Percentiles rank a stretch among this genome's conserved stretches.
Conservation (phyloP, 2,113 vertebrate genomes). For the Microtus montanus region DNA sequence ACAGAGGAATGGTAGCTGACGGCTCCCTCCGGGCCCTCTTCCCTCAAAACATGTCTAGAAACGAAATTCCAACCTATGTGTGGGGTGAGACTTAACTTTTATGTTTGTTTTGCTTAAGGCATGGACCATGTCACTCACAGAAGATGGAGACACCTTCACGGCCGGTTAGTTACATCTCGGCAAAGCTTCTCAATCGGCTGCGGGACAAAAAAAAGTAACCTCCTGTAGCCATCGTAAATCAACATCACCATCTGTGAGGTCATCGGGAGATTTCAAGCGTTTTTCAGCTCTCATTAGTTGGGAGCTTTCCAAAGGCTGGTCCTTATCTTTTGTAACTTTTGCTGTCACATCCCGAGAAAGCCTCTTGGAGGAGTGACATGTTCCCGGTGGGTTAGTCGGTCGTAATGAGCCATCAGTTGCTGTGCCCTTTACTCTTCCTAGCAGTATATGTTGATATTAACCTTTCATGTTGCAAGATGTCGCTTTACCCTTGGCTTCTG, state of each 20-base stretch:
- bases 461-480: slow-evolving; percentile 86
- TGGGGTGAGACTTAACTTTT: slow-evolving; percentile 79
- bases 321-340: slow-evolving; percentile 89
- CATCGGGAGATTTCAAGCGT: slow-evolving; percentile 90
- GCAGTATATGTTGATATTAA: slow-evolving; percentile 87
- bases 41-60: slow-evolving; percentile 82
- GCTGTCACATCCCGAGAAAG: slow-evolving; percentile 90
- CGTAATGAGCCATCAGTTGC: slow-evolving; percentile 89
- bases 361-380: slow-evolving; percentile 86
- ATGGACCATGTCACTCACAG: slow-evolving; percentile 92
- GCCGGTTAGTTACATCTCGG: slow-evolving; percentile 93
- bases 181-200: slow-evolving; percentile 89
- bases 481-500: slow-evolving; percentile 85
- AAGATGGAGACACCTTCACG: slow-evolving; percentile 95
- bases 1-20: slow-evolving; percentile 85
- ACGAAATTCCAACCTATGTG: slow-evolving; percentile 83
- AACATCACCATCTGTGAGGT: slow-evolving; percentile 91
- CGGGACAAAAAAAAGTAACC: slow-evolving; percentile 87
- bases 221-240: slow-evolving; percentile 91
- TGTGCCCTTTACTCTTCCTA: slow-evolving; percentile 83
- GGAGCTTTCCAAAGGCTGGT: slow-evolving; percentile 83
- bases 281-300: slow-evolving; percentile 94
- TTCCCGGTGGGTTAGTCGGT: slow-evolving; percentile 87
- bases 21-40: slow-evolving; percentile 77
- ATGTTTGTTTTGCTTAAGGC: slow-evolving; percentile 87